Percentiles rank a stretch among this genome's conserved stretches.
Evolutionary conservation across 1,140 invertebrate species (phyloP).

Genomic region (Aethina tumida): DNA sequence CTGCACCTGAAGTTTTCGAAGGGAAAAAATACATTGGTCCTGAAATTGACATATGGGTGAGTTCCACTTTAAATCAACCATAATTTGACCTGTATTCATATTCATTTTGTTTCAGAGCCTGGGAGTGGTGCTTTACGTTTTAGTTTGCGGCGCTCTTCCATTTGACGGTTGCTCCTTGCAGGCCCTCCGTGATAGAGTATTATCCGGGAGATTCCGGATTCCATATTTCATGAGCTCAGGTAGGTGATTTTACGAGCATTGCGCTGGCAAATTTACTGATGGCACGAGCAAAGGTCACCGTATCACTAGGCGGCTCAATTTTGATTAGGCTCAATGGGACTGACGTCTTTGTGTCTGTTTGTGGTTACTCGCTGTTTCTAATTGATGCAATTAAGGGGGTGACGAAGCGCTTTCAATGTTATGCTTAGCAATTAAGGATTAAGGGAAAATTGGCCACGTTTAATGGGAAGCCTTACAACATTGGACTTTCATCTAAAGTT

Average conservation of each 20-base stretch:
- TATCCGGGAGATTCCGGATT: slow-evolving; percentile 80
- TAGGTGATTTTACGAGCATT: slow-evolving; percentile 37
- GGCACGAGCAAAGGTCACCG: too few relatives aligned
- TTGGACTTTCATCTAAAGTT: too few relatives aligned
- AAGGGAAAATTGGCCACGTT: too few relatives aligned
- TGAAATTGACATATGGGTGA: slow-evolving; percentile 95
- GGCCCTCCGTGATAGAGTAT: slow-evolving; percentile 67
- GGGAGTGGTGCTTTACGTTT: slow-evolving; percentile 86
- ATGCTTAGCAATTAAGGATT: too few relatives aligned
- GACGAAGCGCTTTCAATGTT: too few relatives aligned
- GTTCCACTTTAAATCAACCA: slow-evolving; percentile 8
- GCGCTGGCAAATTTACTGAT: too few relatives aligned
- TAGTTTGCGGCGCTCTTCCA: slow-evolving; percentile 84
- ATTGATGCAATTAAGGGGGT: too few relatives aligned
- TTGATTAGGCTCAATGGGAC: too few relatives aligned
- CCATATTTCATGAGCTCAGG: slow-evolving; percentile 90
- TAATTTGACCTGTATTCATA: background rate
- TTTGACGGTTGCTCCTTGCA: slow-evolving; percentile 85
- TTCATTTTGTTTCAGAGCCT: slow-evolving; percentile 58
- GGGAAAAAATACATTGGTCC: slow-evolving; percentile 93
- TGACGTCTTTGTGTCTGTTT: too few relatives aligned
- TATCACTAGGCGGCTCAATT: too few relatives aligned
- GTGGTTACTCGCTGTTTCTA: too few relatives aligned
- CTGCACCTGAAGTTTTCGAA: slow-evolving; percentile 95
- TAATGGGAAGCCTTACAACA: too few relatives aligned